Base-by-base conservation (phyloP, 2,888 invertebrate genomes). In the Homarus gammarus region DNA sequence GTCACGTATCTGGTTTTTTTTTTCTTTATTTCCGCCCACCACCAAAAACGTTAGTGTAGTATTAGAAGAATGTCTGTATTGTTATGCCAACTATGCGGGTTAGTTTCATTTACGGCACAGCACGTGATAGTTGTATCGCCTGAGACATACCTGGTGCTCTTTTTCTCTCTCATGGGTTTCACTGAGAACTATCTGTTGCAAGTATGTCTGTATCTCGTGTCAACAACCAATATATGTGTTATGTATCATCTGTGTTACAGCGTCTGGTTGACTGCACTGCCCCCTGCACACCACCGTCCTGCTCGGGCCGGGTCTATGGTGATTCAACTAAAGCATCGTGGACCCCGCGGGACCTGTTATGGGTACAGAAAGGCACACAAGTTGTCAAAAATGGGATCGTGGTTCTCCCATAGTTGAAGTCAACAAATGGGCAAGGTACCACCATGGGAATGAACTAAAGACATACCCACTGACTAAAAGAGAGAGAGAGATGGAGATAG, bases 291-390 rank as follows among this genome's bases (percentile, higher is more conserved):
- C 61, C 68, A 64, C 40, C 64, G 38, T 38, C 40, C 6, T 38
- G 18, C 73, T 73, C 27, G 18, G 40, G 36, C 36, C 38, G 73
- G 40, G 73, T 79, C 78, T 86, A 70, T 44, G 56, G 88, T 83
- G 88, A 83, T 70, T 84, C 88, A 89, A 89, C 88, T 88, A 83
- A 88, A 88, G 77, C 72, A 40, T 68, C 61, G 78, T 70, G 78
- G 88, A 61, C 79, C 88, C 88, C 79, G 51, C 64, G 75, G 77
- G 88, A 84, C 84, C 72, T 88, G 51, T 88, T 78, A 86, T 78
- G 68, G 88, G 78, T 89, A 89, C 88, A 83, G 88, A 89, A 89
- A 89, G 88, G 88, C 88, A 89, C 88, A 89, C 88, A 89, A 89
- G 88, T 89, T 89, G 88, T 89, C 88, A 89, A 89, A 89, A 89